Evolutionary conservation across 2,888 invertebrate species (phyloP), one percentile per base, ranked within the genome.

Genomic region (Onthophagus sagittarius): DNA sequence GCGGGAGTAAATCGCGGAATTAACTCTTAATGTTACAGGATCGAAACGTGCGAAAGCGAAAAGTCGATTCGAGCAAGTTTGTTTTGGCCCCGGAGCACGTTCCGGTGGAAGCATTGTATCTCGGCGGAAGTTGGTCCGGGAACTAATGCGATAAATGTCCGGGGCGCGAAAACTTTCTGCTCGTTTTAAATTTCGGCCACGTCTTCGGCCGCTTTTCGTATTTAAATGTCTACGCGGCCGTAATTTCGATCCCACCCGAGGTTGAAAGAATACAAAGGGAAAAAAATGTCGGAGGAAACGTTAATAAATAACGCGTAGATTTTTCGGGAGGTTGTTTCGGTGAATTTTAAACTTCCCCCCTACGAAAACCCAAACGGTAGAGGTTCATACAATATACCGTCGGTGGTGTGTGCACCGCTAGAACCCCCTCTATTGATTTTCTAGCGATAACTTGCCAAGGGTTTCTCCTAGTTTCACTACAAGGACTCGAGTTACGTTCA

Each of bases 361-460:
- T 1, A 53, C 39, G 39, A 53, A 53, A 53, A 53, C 39, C 39
- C 39, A 53, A 53, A 53, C 39, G 39, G 39, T 67, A 1, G 67
- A 23, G 67, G 23, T 63, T 63, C 23, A 67, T 67, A 67, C 67
- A 67, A 67, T 67, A 23, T 23, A 23, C 23, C 23, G 23, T 2
- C 23, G 15, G 31, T 67, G 67, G 67, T 67, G 67, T 23, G 23
- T 67, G 67, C 67, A 67, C 31, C 23, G 31, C 67, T 72, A 72
- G 74, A 72, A 75, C 76, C 39, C 76, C 39, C 76, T 77, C 78
- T 78, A 78, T 78, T 78, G 78, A 78, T 78, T 78, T 78, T 78
- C 77, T 75, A 69, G 75, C 76, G 77, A 77, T 76, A 77, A 76
- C 76, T 77, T 77, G 78, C 75, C 77, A 77, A 77, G 78, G 78